Evolutionary conservation across 2,888 invertebrate genomes (phyloP), one percentile per base, ranked within the genome.

Genomic region (Caenorhabditis japonica): DNA sequence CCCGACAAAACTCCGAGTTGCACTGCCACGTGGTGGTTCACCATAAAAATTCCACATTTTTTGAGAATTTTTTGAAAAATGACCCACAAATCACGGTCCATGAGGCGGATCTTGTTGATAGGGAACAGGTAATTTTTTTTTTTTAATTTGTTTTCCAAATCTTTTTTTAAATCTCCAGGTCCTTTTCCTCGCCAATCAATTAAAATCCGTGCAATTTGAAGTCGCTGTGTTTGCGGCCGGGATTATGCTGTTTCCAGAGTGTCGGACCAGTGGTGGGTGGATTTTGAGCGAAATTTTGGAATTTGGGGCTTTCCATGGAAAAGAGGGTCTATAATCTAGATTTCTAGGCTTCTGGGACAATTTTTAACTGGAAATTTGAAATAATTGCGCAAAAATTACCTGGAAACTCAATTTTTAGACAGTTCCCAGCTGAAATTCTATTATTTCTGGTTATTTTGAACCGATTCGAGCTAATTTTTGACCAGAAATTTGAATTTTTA

Each of bases 211-310:
- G 13, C 30, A 47, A 27, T 64, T 77, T 30, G 77, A 77, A 39
- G 47, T 75, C n/a, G 75, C 69, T 1, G 23, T 75, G 4, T 75
- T 75, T 27, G 55, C 72, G 3, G 72, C 77, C 13, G 77, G 75
- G 8, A 59, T 68, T 3, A 75, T 77, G 75, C 51, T 77, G n/a
- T 33, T 36, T 3, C 58, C 66, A n/a, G 58, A 70, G 15, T 12
- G 13, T 13, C 51, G 44, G 3, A 68, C 56, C 2, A 30, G 7
- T 10, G 38, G 53, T 47, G 33, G 30, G 47, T 38, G 27, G 8
- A 39, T 4, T 8, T 13, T 39, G 4, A 4, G 39, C 39, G 8
- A 5, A 33, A 19, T 25, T 17, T 17, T n/a, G n/a, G n/a, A n/a
- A n/a, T n/a, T n/a, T n/a, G n/a, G n/a, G n/a, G n/a, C n/a, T n/a